Conservation (phyloP, 2,888 invertebrate species). For the Caenorhabditis imperialis region DNA sequence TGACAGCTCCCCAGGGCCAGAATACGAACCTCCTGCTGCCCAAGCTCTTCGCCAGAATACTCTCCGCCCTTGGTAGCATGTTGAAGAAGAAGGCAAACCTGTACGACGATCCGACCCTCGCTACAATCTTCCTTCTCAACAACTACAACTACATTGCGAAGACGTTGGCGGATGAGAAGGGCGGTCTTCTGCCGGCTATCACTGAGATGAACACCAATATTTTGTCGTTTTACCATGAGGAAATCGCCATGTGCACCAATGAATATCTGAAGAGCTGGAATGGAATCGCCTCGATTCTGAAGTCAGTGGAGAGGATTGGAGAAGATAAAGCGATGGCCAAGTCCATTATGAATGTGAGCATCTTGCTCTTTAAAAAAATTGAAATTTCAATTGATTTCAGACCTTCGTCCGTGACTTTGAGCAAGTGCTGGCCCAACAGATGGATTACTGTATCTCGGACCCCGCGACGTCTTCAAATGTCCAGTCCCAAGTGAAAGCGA, state of each 20-base stretch:
- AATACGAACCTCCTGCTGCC: constrained; percentile 63
- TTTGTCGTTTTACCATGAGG: constrained; percentile 69
- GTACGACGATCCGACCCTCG: constrained; percentile 61
- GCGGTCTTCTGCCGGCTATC: constrained; percentile 67
- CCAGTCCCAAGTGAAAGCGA: constrained; percentile 50
- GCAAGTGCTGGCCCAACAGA: constrained; percentile 66
- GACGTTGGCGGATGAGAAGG: constrained; percentile 60
- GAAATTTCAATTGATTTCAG: constrained; percentile 38
- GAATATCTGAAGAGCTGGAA: constrained; percentile 71
- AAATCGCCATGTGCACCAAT: constrained; percentile 67
- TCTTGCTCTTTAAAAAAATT: neutral
- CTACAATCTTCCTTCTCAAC: constrained; percentile 65
- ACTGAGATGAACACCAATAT: constrained; percentile 67
- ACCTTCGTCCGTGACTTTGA: constrained; percentile 74
- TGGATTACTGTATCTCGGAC: constrained; percentile 73
- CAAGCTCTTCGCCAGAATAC: constrained; percentile 64
- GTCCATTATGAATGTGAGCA: constrained; percentile 54
- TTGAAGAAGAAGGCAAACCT: constrained; percentile 57
- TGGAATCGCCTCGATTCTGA: constrained; percentile 52
- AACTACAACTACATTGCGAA: constrained; percentile 75
- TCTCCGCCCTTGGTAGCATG: constrained; percentile 61
- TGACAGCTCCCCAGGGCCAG: constrained; percentile 58
- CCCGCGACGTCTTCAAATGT: constrained; percentile 63
- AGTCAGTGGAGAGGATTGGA: constrained; percentile 50
- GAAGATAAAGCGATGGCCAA: constrained; percentile 57